A percentile compares a stretch with the other conserved stretches of the same genome.
Conservation (phyloP, 2,888 invertebrate genomes). For the Lingula anatina region DNA sequence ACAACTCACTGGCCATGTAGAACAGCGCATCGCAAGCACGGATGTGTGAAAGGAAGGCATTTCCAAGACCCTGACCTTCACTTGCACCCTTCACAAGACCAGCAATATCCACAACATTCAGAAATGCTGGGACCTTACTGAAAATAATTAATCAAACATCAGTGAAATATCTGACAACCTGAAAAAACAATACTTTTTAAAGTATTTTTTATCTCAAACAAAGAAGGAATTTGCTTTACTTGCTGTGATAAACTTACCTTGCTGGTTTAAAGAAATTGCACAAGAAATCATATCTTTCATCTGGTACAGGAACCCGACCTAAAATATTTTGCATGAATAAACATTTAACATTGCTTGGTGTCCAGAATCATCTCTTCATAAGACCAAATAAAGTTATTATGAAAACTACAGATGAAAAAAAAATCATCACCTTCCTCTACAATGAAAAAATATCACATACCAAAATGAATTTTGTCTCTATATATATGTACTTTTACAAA, state of each 20-base stretch:
- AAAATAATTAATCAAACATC: no score
- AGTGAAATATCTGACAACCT: no score
- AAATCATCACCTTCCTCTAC: no score
- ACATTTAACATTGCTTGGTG: no score
- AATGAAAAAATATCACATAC: constrained; percentile 4
- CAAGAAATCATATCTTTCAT: constrained; percentile 86
- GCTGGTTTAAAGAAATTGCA: constrained; percentile 89
- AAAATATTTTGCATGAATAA: constrained; percentile 10
- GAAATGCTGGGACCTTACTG: constrained; percentile 95
- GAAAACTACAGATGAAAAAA: no score
- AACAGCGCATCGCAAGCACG: constrained; percentile 98
- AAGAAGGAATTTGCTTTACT: no score
- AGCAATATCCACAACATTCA: constrained; percentile 97
- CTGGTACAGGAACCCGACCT: constrained; percentile 97
- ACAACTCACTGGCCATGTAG: constrained; percentile 85
- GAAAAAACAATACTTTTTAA: no score
- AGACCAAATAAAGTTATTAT: no score
- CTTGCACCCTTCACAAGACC: constrained; percentile 97
- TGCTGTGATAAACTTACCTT: no score
- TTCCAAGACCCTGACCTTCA: constrained; percentile 96
- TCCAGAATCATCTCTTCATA: no score
- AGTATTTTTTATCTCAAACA: no score
- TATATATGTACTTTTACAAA: neutral
- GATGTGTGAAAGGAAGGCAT: constrained; percentile 97
- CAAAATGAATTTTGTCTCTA: neutral